Evolutionary conservation across 53 echinoderm and acorn worm species (phyloP), one percentile per base, ranked within the genome.

Genomic region (Holothuria leucospilota): DNA sequence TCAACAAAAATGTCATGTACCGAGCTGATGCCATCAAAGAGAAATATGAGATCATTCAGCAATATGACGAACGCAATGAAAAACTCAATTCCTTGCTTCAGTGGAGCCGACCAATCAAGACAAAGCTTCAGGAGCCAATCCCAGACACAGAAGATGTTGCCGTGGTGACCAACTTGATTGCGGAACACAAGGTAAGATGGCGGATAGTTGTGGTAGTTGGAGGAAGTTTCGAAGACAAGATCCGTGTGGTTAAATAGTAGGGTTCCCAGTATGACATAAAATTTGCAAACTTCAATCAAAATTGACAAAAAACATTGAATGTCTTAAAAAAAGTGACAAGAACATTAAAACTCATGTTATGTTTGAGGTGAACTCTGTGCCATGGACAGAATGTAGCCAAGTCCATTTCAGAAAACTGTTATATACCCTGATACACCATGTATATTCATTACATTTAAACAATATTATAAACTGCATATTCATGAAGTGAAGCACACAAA

Each of bases 71-170:
- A 39, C 85, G 95, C 39, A 93, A 93, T 63, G 86, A 88, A 38
- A 95, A 98, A 63, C 89, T 95, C 9, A 86, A 93, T 72, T 89
- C 73, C 6, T 86, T 94, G 81, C 89, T 96, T 29, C 93, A 94
- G 68, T 96, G 92, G 91, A 92, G 91, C 59, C 86, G 96, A 28
- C 94, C 96, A 2, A 93, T 96, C 92, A 96, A 96, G 88, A 86
- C 94, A 39, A 89, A 89, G 78, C 92, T 96, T 13, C 81, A 92
- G 65, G 96, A 94, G 82, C 92, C 92, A 5, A 96, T 94, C 30
- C 94, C 92, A 14, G 84, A 92, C 20, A 87, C 92, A 89, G 81
- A 39, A 46, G 96, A 96, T 63, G 91, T 96, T 40, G 72, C 87
- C 4, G 78, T 92, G 13, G 89, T 94, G 61, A 89, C 92, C 83